Base-by-base conservation (phyloP, 2,113 vertebrate genomes). In the Austrofundulus limnaeus region DNA sequence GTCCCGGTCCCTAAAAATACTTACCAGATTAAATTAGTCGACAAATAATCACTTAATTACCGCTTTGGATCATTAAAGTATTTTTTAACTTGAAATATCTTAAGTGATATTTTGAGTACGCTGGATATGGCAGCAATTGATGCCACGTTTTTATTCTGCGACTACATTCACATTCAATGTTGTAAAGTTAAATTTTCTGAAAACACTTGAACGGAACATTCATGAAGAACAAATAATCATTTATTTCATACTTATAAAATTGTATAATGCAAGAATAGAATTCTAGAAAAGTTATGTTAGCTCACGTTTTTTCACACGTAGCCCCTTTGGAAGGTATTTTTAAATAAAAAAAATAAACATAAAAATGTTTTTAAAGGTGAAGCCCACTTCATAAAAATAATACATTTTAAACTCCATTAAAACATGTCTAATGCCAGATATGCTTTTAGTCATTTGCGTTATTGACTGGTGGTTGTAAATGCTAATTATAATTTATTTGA, bases 191-290 rank as follows among this genome's bases (percentile, higher is more conserved):
- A 3, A 24, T 15, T 51, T 69, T 49, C 52, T 14, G 47, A 61
- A 54, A 48, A 43, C 37, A 54, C 25, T 0, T 17, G 43, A 79
- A 79, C 37, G 31, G 37, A 62, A 31, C 76, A 52, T 37, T 54
- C 23, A 55, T 53, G 37, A 68, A 65, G 48, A 20, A 24, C 23
- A 17, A 20, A 20, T 38, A 14, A n/a, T 23, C 19, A 7, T 38
- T n/a, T n/a, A n/a, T n/a, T n/a, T n/a, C n/a, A n/a, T n/a, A n/a
- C n/a, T n/a, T n/a, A n/a, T n/a, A n/a, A n/a, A n/a, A n/a, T n/a
- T n/a, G n/a, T n/a, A n/a, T n/a, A n/a, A n/a, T n/a, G n/a, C n/a
- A n/a, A n/a, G n/a, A n/a, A n/a, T n/a, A n/a, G n/a, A n/a, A n/a
- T n/a, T n/a, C n/a, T n/a, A n/a, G n/a, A n/a, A n/a, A 46, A 10